Conservation (phyloP, 2,113 vertebrate species). For the Ochotona princeps region DNA sequence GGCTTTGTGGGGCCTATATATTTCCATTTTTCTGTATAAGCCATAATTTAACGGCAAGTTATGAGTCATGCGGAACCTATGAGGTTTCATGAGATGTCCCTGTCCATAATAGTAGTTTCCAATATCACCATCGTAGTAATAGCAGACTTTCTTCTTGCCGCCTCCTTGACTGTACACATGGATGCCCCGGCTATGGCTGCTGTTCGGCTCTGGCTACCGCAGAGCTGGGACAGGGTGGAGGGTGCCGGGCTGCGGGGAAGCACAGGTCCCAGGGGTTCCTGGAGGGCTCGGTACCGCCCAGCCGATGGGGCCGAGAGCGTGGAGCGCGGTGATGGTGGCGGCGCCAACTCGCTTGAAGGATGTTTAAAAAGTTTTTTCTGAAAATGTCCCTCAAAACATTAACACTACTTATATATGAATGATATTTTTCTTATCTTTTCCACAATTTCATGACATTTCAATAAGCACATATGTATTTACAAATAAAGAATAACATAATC, state of each 20-base stretch:
- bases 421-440: not conserved
- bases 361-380: conserved; percentile 41
- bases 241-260: too few relatives aligned
- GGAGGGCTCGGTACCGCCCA: too few relatives aligned
- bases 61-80: conserved; percentile 92
- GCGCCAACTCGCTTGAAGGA: too few relatives aligned
- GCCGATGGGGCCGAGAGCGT: too few relatives aligned
- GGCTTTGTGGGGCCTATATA: conserved; percentile 92
- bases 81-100: conserved; percentile 92
- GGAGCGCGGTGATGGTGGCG: too few relatives aligned
- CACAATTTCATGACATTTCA: conserved; percentile 41
- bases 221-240: too few relatives aligned
- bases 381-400: conserved; percentile 25
- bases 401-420: not conserved
- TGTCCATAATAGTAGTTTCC: conserved; percentile 93
- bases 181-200: too few relatives aligned
- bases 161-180: too few relatives aligned
- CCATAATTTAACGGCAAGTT: conserved; percentile 92
- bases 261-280: too few relatives aligned
- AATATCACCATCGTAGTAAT: too few relatives aligned
- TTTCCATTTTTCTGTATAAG: conserved; percentile 93
- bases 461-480: not conserved
- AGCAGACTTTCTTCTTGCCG: too few relatives aligned
- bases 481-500: conserved; percentile 7
- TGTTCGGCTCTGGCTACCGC: too few relatives aligned